phyloP scores from a whole-genome alignment of 2,888 invertebrate genomes.

The Torymus aiolomorphi region DNA sequence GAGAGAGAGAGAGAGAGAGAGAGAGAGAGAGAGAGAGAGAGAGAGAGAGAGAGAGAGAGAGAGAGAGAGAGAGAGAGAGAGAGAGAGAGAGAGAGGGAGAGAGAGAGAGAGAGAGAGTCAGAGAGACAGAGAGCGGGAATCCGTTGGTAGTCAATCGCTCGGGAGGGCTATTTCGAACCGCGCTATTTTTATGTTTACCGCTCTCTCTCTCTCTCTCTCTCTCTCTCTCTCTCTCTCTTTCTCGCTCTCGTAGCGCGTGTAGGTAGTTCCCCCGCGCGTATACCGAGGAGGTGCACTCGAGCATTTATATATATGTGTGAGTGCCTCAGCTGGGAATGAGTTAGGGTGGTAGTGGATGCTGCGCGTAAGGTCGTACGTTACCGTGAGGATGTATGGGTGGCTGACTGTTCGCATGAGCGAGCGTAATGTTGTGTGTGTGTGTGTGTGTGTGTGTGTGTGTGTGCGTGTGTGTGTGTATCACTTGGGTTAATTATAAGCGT shows the following conservation, averaged over 20 bases:
- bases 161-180: constrained; percentile 58
- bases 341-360: no score
- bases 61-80: constrained; percentile 1
- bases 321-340: no score
- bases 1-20: constrained; percentile 8
- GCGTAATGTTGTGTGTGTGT: background rate
- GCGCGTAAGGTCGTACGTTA: no score
- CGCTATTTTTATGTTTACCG: constrained; percentile 61
- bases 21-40: constrained; percentile 9
- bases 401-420: background rate
- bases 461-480: background rate
- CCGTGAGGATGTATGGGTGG: background rate
- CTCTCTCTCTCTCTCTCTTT: no score
- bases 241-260: no score
- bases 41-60: constrained; percentile 14
- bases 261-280: no score
- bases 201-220: no score
- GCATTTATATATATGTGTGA: no score
- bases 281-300: no score
- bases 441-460: background rate
- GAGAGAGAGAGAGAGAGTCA: constrained; percentile 1
- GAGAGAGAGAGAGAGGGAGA: constrained; percentile 10
- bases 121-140: constrained; percentile 32
- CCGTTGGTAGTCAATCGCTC: constrained; percentile 50
- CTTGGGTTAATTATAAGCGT: background rate